A percentile compares a stretch with the other conserved stretches of the same genome.
These are phyloP conservation scores for Lonchura striata DNA, from an alignment of 2,113 vertebrate species.

Conservation along the genomic window DNA sequence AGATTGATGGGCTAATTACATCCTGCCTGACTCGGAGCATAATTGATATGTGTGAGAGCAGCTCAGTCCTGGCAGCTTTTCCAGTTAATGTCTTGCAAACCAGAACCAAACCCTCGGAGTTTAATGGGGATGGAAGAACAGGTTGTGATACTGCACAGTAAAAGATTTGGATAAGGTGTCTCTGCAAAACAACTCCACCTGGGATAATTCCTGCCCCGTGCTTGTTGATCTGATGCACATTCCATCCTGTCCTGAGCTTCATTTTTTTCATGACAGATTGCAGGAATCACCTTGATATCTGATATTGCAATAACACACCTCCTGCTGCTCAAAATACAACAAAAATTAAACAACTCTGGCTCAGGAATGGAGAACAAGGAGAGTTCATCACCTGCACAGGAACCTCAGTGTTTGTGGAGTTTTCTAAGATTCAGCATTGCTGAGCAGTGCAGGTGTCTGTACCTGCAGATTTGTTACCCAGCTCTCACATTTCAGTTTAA, in stretches of 20 bases:
- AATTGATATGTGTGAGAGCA: not conserved
- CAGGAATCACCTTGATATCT: not conserved
- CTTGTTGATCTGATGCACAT: not conserved
- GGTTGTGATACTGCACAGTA: not conserved
- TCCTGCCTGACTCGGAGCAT: slow-evolving; percentile 1
- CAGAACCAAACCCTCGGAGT: slow-evolving; percentile 34
- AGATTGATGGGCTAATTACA: slow-evolving; percentile 44
- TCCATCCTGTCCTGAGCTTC: not conserved
- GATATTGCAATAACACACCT: not conserved
- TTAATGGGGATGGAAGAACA: slow-evolving; percentile 22
- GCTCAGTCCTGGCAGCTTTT: not conserved
- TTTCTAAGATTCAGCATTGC: not conserved
- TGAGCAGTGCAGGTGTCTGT: not conserved
- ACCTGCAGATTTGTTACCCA: not conserved
- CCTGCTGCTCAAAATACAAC: not conserved
- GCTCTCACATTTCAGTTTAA: not conserved
- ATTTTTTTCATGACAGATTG: not conserved
- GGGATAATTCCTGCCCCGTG: not conserved
- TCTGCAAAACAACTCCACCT: slow-evolving; percentile 16
- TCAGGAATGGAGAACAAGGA: not conserved
- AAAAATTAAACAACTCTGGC: not conserved
- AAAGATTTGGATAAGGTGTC: not conserved
- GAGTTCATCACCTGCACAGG: not conserved
- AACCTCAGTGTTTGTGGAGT: not conserved
- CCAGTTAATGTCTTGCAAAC: not conserved